Base-by-base conservation (phyloP, 2,888 invertebrate genomes). In the Trissonchulus latispiculum region DNA sequence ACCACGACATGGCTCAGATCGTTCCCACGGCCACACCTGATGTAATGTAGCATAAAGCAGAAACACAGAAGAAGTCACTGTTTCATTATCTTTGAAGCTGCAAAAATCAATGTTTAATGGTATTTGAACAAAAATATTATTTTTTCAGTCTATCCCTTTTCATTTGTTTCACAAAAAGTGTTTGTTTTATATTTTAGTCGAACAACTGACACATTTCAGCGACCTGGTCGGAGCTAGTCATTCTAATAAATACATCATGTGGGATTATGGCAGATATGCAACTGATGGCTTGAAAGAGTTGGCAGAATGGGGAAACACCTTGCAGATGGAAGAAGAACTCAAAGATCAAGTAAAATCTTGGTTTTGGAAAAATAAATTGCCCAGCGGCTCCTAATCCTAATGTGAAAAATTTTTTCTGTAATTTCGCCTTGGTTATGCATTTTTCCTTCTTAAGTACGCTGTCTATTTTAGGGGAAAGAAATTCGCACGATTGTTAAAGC, bases 181-280 rank as follows among this genome's bases (percentile, higher is more conserved):
- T 75, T 75, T 72, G 32, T 2, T 31, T 0, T 37, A 1, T 18
- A 29, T 76, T 81, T 88, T 88, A 81, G 91, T 92, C 61, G 86
- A 91, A 76, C 94, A 93, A 90, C 85, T 94, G 76, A 92, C 95
- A 0, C 95, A 96, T 85, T 99, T 97, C 87, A 95, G 95, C 0
- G 96, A 97, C 84, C 89, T 99, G 23, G 91, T 99, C 80, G 95
- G 95, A 0, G 95, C 93, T 35, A 91, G 95, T 0, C 97, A 99
- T 82, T 90, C 90, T 31, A 81, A 83, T 36, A 88, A 89, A 64
- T 92, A 93, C 83, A 91, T 90, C 80, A 89, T 96, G 82, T 97
- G 96, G 95, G 90, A 90, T 59, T 91, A 92, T 81, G 92, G 92
- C 1, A 89, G 90, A 76, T 88, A 89, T 72, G 92, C 96, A 2